A percentile compares a stretch with the other conserved stretches of the same genome.
Evolutionary conservation across 2,888 invertebrate species (phyloP).

Genomic region (Scelioninae gen. 2): DNA sequence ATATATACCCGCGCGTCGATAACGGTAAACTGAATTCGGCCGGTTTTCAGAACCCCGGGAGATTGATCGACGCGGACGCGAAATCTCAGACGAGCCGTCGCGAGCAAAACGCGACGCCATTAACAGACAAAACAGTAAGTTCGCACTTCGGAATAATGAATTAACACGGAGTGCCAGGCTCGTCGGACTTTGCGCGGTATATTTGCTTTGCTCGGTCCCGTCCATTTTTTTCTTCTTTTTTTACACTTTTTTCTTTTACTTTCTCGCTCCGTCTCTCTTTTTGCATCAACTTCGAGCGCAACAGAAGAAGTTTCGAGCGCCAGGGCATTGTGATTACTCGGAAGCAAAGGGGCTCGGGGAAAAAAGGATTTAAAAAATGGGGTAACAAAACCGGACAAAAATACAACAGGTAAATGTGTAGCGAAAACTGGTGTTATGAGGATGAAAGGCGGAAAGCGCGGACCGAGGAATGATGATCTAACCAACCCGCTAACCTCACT

Average conservation of each 20-base stretch:
- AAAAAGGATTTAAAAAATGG: constrained; percentile 49
- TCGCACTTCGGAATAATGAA: constrained; percentile 41
- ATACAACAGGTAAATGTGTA: constrained; percentile 49
- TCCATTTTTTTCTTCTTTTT: no score
- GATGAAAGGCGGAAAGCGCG: constrained; percentile 54
- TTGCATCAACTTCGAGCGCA: constrained; percentile 34
- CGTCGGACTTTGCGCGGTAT: constrained; percentile 28
- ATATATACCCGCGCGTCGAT: no score
- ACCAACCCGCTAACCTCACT: constrained; percentile 56
- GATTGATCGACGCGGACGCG: constrained; percentile 27
- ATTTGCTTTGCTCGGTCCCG: no score
- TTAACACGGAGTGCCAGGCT: constrained; percentile 26
- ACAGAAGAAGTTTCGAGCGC: constrained; percentile 48
- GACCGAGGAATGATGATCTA: constrained; percentile 56
- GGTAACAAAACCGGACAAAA: constrained; percentile 41
- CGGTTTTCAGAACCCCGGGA: constrained; percentile 4
- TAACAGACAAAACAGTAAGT: constrained; percentile 37
- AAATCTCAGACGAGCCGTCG: constrained; percentile 5
- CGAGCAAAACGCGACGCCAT: constrained; percentile 27
- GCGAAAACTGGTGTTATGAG: constrained; percentile 53
- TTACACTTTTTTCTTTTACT: constrained; percentile 5
- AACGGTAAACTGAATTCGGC: no score
- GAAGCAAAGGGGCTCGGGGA: constrained; percentile 25
- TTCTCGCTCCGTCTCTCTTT: constrained; percentile 14
- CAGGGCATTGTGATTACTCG: constrained; percentile 47